Evolutionary conservation across 2,113 vertebrate genomes (phyloP), one percentile per base, ranked within the genome.

Genomic region (Puffinus mauretanicus): DNA sequence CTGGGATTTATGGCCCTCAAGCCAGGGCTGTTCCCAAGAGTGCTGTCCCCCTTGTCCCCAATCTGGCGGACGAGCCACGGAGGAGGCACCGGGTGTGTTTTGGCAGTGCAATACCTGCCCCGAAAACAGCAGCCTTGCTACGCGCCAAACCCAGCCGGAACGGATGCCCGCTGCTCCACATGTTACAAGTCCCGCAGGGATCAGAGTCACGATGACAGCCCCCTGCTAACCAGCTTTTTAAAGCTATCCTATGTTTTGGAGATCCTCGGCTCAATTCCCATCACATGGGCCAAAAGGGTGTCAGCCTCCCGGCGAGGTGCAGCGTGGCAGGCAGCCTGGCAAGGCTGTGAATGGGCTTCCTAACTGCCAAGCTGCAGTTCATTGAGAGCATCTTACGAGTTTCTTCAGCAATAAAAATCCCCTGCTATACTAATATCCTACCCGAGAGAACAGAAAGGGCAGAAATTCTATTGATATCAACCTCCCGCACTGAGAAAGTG

Each of bases 201-300:
- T 44, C 82, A 55, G 65, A 77, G 57, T 5, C 27, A 6, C 6
- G 67, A 73, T 47, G 62, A 81, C 90, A 90, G 61, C 42, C 60
- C 65, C 80, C 80, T 83, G 64, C 82, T 40, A 88, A 69, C 20
- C 77, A 81, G 71, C 38, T 79, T 86, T 85, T 66, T 54, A 80
- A 61, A 75, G 51, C 29, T 47, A 1, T 40, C 61, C 55, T 19
- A 8, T 51, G 64, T n/a, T 80, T 73, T 27, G 36, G 86, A 92
- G 47, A 32, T 62, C 72, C 42, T 90, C 7, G 4, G 70, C 81
- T 91, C 42, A 30, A 5, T 90, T 92, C 66, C 86, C 94, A 75
- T 46, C 82, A 34, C 30, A 6, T 13, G 64, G 69, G 55, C 88
- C 70, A 93, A 80, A 76, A 2, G 24, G 10, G 20, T 66, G 51